phyloP scores from a whole-genome alignment of 2,888 invertebrate genomes.

The Sisyra nigra region DNA sequence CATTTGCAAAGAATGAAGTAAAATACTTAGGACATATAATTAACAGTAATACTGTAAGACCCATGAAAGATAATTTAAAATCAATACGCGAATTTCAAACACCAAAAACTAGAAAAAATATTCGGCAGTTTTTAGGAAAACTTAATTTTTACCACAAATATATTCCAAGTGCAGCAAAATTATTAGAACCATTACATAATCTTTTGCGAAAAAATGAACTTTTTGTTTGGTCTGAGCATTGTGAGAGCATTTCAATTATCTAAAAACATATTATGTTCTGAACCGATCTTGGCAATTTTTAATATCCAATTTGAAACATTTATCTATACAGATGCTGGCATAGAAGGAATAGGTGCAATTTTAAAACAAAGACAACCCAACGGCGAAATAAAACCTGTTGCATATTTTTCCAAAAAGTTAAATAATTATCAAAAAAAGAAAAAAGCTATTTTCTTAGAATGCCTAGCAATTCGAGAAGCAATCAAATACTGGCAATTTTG shows the following conservation, averaged over 20 bases:
- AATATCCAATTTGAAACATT: too few species aligned
- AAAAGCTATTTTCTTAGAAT: too few species aligned
- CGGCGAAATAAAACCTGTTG: too few species aligned
- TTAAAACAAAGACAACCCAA: too few species aligned
- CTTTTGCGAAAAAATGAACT: neutral
- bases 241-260: too few species aligned
- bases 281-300: neutral
- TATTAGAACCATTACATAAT: neutral
- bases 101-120: neutral
- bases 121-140: neutral
- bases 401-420: too few species aligned
- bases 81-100: neutral
- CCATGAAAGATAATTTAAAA: neutral
- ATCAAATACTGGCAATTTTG: too few species aligned
- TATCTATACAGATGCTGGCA: too few species aligned
- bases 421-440: too few species aligned
- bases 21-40: slow-evolving; percentile 1
- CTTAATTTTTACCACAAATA: slow-evolving; percentile 1
- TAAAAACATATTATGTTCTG: neutral
- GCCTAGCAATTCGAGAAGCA: too few species aligned
- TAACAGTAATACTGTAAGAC: neutral
- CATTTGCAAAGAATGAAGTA: slow-evolving; percentile 7
- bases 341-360: too few species aligned
- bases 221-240: neutral
- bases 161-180: neutral